These are phyloP conservation scores for Diadumene lineata DNA, from an alignment of 92 coral and sea anemone genomes.

Conservation along the genomic window DNA sequence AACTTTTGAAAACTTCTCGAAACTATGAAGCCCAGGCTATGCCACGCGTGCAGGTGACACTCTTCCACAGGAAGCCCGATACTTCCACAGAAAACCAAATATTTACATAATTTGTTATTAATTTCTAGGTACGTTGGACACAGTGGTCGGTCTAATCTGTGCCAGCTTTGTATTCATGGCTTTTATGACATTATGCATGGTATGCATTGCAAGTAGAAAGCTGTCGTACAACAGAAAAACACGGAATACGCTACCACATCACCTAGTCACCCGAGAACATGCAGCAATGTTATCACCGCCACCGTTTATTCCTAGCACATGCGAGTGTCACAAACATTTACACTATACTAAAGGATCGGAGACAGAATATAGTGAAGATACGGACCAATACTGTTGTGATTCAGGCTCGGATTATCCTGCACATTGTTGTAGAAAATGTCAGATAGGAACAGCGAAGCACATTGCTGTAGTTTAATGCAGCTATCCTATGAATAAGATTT, in stretches of 20 bases:
- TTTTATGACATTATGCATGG: slow-evolving; percentile 40
- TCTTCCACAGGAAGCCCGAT: too few species aligned
- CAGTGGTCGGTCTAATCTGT: slow-evolving; percentile 41
- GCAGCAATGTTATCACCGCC: slow-evolving; percentile 1
- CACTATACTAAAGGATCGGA: slow-evolving; percentile 24
- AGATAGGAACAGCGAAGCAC: slow-evolving; percentile 14
- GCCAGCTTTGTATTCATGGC: slow-evolving; percentile 48
- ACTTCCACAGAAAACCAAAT: too few species aligned
- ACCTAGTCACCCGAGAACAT: slow-evolving; percentile 22
- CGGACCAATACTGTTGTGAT: slow-evolving; percentile 17
- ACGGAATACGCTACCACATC: slow-evolving; percentile 11
- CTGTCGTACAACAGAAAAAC: slow-evolving; percentile 31
- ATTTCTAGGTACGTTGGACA: slow-evolving; percentile 32
- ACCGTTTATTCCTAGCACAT: neutral
- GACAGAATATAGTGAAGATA: slow-evolving; percentile 36
- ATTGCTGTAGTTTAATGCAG: neutral
- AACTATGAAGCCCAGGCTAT: too few species aligned
- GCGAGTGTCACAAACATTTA: slow-evolving; percentile 28
- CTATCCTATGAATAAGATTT: too few species aligned
- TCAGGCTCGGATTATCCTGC: slow-evolving; percentile 14
- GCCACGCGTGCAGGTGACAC: too few species aligned
- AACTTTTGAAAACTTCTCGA: too few species aligned
- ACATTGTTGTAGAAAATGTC: slow-evolving; percentile 27
- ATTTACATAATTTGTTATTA: too few species aligned
- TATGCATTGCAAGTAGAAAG: slow-evolving; percentile 41